A percentile compares a stretch with the other conserved stretches of the same genome.
These are phyloP conservation scores for Athalia circularis DNA, from an alignment of 2,888 invertebrate species.

Conservation along the genomic window DNA sequence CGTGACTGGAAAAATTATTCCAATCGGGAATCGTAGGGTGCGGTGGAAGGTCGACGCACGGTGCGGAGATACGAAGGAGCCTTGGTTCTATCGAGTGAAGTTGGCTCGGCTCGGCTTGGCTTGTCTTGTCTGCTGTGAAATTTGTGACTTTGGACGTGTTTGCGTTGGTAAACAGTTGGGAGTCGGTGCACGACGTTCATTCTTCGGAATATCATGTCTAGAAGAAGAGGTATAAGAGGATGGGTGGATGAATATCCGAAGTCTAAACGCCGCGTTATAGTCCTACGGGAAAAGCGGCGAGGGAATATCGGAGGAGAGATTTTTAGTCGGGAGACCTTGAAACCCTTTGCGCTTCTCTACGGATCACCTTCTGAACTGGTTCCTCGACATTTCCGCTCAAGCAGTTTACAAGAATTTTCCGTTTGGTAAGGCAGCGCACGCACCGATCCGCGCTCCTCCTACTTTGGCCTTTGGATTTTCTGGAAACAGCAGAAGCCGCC, in stretches of 20 bases:
- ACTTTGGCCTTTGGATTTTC: not conserved
- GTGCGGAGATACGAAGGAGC: not conserved
- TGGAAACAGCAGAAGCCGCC: too few relatives aligned
- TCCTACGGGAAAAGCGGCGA: not conserved
- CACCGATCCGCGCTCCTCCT: not conserved
- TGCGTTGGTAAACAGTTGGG: conserved; percentile 17
- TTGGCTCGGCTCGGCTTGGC: not conserved
- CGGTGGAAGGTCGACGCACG: not conserved
- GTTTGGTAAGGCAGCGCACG: conserved; percentile 29
- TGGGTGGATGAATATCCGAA: not conserved
- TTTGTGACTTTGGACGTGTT: conserved; percentile 44
- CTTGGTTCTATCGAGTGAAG: too few relatives aligned
- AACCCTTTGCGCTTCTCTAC: conserved; percentile 1
- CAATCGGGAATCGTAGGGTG: conserved; percentile 16
- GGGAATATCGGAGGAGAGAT: too few relatives aligned
- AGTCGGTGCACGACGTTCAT: not conserved
- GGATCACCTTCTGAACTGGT: conserved; percentile 23
- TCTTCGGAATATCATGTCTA: conserved; percentile 27
- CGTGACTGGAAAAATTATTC: conserved; percentile 30
- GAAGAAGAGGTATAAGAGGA: conserved; percentile 9
- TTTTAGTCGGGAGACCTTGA: conserved; percentile 4
- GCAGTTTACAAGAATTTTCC: conserved; percentile 35
- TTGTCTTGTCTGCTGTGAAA: conserved; percentile 28
- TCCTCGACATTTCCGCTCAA: conserved; percentile 37
- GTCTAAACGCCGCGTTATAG: not conserved